Conservation (phyloP, 2,113 vertebrate genomes). For the Chitala chitala region DNA sequence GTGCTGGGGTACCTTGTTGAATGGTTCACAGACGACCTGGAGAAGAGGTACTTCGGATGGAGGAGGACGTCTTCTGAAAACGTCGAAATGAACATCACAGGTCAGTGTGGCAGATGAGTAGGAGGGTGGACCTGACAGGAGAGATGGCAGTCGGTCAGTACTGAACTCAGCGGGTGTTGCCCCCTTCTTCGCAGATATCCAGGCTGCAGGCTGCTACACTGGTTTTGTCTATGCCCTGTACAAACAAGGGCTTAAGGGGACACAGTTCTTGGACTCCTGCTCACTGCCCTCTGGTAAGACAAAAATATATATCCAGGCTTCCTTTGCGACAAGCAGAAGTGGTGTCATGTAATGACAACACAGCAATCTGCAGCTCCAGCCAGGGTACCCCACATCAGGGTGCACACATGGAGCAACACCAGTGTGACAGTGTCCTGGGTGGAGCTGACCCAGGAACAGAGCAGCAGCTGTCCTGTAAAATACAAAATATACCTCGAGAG, state of each 20-base stretch:
- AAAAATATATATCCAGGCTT: too few species aligned
- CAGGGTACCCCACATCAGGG: slow-evolving; percentile 31
- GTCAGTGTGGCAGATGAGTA: slow-evolving; percentile 31
- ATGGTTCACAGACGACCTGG: slow-evolving; percentile 49
- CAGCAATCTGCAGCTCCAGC: slow-evolving; percentile 44
- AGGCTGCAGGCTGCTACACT: slow-evolving; percentile 53
- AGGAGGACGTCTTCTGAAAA: slow-evolving; percentile 34
- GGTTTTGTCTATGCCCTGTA: slow-evolving; percentile 47
- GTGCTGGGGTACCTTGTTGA: slow-evolving; percentile 48
- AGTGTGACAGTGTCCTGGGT: slow-evolving; percentile 46
- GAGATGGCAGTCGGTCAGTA: neutral
- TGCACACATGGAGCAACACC: slow-evolving; percentile 22
- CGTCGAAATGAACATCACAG: slow-evolving; percentile 38
- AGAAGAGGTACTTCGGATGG: slow-evolving; percentile 48
- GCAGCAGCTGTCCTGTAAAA: slow-evolving; percentile 48
- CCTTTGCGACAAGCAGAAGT: too few species aligned
- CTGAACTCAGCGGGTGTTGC: neutral
- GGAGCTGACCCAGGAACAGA: slow-evolving; percentile 35
- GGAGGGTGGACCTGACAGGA: neutral
- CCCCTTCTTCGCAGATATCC: slow-evolving; percentile 37
- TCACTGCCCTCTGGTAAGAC: slow-evolving; percentile 48
- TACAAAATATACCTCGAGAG: slow-evolving; percentile 56
- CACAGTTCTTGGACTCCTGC: slow-evolving; percentile 31
- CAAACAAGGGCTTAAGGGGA: slow-evolving; percentile 21
- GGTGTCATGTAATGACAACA: too few species aligned